phyloP scores from a whole-genome alignment of 2,888 invertebrate species.

The Apamea sordens region DNA sequence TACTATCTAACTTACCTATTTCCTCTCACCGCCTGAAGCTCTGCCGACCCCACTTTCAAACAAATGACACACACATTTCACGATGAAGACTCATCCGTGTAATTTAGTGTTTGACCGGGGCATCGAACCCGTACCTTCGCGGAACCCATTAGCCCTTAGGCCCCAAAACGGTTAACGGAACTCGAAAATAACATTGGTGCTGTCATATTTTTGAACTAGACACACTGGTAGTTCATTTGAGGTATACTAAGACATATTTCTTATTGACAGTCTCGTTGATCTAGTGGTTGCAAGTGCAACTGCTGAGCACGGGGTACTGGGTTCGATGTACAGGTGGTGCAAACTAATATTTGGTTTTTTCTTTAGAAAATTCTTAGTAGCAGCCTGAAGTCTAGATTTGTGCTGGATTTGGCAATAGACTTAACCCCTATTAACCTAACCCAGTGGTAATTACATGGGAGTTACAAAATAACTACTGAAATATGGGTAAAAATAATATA shows the following conservation, averaged over 20 bases:
- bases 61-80: constrained; percentile 61
- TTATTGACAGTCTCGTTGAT: not conserved
- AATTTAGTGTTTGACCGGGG: constrained; percentile 61
- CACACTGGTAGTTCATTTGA: not conserved
- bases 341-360: not conserved
- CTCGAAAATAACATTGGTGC: constrained; percentile 41
- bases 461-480: not conserved
- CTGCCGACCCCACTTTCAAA: constrained; percentile 49
- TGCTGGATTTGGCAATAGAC: not conserved
- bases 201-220: constrained; percentile 38
- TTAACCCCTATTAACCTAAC: too few relatives aligned
- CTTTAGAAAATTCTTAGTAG: too few relatives aligned
- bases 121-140: constrained; percentile 62
- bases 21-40: constrained; percentile 40
- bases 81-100: constrained; percentile 54
- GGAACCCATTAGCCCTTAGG: constrained; percentile 66
- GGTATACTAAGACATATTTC: not conserved
- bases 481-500: not conserved
- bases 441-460: not conserved
- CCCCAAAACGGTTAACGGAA: constrained; percentile 61
- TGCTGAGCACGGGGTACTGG: not conserved
- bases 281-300: not conserved
- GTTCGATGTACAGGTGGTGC: not conserved
- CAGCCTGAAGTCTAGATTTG: not conserved
- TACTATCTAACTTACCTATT: not conserved